phyloP scores from a whole-genome alignment of 2,888 invertebrate species.

The Ptycholaimellus sp. region DNA sequence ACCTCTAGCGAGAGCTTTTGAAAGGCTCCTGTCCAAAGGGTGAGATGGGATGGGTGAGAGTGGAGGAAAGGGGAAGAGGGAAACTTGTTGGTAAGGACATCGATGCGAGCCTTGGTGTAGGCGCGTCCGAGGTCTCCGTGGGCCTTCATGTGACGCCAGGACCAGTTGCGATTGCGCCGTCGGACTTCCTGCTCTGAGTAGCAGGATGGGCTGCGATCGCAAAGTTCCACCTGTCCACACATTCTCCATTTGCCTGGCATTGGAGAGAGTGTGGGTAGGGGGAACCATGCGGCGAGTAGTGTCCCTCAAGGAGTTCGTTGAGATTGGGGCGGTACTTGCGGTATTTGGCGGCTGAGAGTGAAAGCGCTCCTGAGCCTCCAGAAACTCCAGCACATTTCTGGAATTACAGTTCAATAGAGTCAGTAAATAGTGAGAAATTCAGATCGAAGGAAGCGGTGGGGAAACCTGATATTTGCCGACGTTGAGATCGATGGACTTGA shows the following conservation, averaged over 20 bases:
- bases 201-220: slow-evolving; percentile 60
- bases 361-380: slow-evolving; percentile 67
- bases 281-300: slow-evolving; percentile 26
- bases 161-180: slow-evolving; percentile 53
- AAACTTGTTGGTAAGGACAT: no score
- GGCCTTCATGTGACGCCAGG: slow-evolving; percentile 58
- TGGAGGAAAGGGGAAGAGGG: slow-evolving; percentile 50
- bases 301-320: slow-evolving; percentile 38
- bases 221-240: slow-evolving; percentile 64
- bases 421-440: not conserved
- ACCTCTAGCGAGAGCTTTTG: no score
- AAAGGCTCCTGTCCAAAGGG: no score
- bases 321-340: slow-evolving; percentile 57
- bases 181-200: slow-evolving; percentile 58
- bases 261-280: not conserved
- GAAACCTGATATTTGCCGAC: slow-evolving; percentile 32
- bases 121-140: slow-evolving; percentile 42
- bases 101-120: not conserved
- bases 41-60: no score
- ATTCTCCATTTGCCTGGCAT: no score
- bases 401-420: slow-evolving; percentile 41
- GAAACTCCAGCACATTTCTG: slow-evolving; percentile 58
- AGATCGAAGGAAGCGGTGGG: slow-evolving; percentile 10
- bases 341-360: slow-evolving; percentile 49
- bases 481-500: slow-evolving; percentile 26